Evolutionary conservation across 2,888 invertebrate genomes (phyloP).

Genomic region (Gymnoscelis rufifasciata): DNA sequence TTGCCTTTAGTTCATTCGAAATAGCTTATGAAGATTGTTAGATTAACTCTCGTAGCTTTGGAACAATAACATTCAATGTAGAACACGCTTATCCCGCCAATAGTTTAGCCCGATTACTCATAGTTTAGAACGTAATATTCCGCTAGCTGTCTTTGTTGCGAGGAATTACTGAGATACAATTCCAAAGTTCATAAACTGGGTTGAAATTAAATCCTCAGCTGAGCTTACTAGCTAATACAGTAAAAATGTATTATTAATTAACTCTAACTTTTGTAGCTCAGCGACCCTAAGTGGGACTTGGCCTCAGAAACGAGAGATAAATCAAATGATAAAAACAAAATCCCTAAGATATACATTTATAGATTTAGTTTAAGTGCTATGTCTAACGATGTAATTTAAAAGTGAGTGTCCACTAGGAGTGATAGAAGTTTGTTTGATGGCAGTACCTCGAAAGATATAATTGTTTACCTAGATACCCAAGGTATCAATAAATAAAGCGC

Average conservation of each 20-base stretch:
- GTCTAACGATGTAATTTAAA: no score
- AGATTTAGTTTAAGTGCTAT: no score
- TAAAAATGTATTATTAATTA: no score
- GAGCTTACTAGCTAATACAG: background rate
- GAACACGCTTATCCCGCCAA: slow-evolving; percentile 14
- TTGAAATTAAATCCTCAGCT: background rate
- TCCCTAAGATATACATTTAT: no score
- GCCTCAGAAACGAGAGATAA: no score
- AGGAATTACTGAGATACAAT: slow-evolving; percentile 33
- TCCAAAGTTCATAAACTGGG: slow-evolving; percentile 34
- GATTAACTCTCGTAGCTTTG: slow-evolving; percentile 5
- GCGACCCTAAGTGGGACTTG: background rate
- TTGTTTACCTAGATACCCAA: no score
- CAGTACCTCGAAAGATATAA: no score
- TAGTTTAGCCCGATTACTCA: slow-evolving; percentile 21
- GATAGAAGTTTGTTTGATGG: no score
- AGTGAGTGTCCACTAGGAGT: no score
- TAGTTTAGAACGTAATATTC: slow-evolving; percentile 38
- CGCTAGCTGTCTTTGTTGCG: slow-evolving; percentile 35
- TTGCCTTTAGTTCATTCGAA: background rate
- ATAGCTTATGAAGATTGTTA: slow-evolving; percentile 5
- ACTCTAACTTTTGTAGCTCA: background rate
- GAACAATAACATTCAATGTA: slow-evolving; percentile 1
- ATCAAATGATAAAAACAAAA: no score
- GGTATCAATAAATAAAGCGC: no score